Percentiles rank a stretch among this genome's conserved stretches.
These are phyloP conservation scores for Carcharodon carcharias DNA, from an alignment of 2,797 vertebrate genomes.

Conservation along the genomic window DNA sequence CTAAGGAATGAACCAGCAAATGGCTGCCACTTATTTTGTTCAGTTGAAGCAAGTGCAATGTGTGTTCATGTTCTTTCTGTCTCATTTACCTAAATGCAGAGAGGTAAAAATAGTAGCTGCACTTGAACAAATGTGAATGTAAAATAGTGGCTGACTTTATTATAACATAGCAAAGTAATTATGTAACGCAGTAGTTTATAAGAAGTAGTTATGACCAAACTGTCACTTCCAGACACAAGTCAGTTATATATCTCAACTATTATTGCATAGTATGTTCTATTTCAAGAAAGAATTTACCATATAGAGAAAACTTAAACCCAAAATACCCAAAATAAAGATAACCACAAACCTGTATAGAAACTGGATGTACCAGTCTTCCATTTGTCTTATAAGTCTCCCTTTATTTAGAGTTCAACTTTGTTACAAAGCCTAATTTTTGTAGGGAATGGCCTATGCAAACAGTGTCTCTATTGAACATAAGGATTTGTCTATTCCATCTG, in stretches of 20 bases:
- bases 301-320: background rate
- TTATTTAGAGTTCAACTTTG: background rate
- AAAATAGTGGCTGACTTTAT: background rate
- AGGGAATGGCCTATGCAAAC: background rate
- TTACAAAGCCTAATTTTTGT: background rate
- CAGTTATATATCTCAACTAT: background rate
- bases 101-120: background rate
- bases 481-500: background rate
- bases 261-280: background rate
- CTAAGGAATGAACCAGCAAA: too few species aligned
- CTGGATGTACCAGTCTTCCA: background rate
- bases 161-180: background rate
- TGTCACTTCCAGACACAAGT: background rate
- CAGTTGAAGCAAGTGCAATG: too few species aligned
- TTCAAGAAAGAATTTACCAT: background rate
- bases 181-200: background rate
- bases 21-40: too few species aligned
- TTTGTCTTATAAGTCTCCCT: background rate
- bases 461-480: background rate
- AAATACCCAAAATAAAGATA: background rate
- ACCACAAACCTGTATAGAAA: background rate
- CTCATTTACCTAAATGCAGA: background rate
- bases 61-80: too few species aligned
- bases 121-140: background rate
- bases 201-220: background rate